Evolutionary conservation across 2,113 vertebrate species (phyloP), one percentile per base, ranked within the genome.

Genomic region (Callocephalon fimbriatum): DNA sequence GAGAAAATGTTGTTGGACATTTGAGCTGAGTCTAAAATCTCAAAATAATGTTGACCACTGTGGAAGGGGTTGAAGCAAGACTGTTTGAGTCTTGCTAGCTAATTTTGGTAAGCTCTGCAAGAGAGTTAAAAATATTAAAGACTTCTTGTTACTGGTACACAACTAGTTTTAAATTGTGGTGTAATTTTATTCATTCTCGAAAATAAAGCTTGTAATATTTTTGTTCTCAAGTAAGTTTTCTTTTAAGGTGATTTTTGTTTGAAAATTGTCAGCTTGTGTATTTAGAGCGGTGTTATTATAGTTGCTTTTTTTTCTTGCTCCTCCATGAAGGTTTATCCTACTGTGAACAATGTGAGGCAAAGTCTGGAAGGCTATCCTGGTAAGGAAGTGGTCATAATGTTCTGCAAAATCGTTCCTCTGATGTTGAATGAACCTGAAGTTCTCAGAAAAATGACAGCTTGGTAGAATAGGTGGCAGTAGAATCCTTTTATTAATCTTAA

Each of bases 301-400:
- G 9, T 35, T 63, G 26, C 6, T 19, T 68, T 91, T 37, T 37
- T 58, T 59, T 29, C 5, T 50, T 50, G 32, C 61, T 4, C 80
- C 4, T 95, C 26, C 26, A 1, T 71, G 44, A 97, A 99, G 99
- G 95, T 99, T 81, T 99, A 99, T 96, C 99, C 99, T 35, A 99
- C 99, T 51, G 99, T 99, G 84, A 98, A 99, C 61, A 99, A 99
- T 51, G 99, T 99, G 86, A 98, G 99, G 76, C 99, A 98, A 48
- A 99, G 99, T 97, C 98, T 99, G 95, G 99, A 99, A 98, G 99
- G 99, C 15, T 99, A 99, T 93, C 99, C 99, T 53, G 99, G 99
- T 99, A 97, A 97, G 95, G 78, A 56, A 13, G 23, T 91, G 17
- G 9, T 74, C 11, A 10, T 68, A 58, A 29, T 40, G 31, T 54